Base-by-base conservation (phyloP, 2,888 invertebrate genomes). In the Nesidiocoris tenuis region DNA sequence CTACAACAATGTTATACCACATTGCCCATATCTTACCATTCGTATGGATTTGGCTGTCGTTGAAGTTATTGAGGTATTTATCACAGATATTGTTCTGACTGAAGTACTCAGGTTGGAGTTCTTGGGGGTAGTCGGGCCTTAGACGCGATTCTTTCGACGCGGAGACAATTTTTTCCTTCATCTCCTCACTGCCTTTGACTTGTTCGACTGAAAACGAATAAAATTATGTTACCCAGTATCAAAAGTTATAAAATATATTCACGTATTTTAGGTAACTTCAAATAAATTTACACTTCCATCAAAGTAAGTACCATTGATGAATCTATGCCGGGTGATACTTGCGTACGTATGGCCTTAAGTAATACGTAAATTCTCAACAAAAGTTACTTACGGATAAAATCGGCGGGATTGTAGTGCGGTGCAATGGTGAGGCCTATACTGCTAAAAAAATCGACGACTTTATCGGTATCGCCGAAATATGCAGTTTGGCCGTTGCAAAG, bases 341-440 rank as follows among this genome's bases (percentile, higher is more conserved):
- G n/a, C n/a, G n/a, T n/a, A n/a, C n/a, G n/a, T n/a, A n/a, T n/a
- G n/a, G n/a, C n/a, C n/a, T n/a, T n/a, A n/a, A n/a, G n/a, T n/a
- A n/a, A n/a, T n/a, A n/a, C n/a, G n/a, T n/a, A n/a, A n/a, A n/a
- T n/a, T n/a, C n/a, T n/a, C n/a, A n/a, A n/a, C n/a, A n/a, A n/a
- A n/a, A n/a, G 12, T 39, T 76, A 87, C 90, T 89, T 85, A 91
- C 91, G 84, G 82, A 91, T 90, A 82, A 91, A 92, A 83, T 93
- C 93, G n/a, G 93, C 93, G 66, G 92, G 92, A 85, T 93, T 93
- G 82, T 92, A 93, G 82, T 92, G 90, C 2, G 90, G 89, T 82
- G 90, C 87, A 80, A 92, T 89, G 78, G 87, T 86, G 77, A 92
- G 86, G 74, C 91, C 91, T 77, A 92, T 87, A 77, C 86, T 86